Conservation (phyloP, 1,140 invertebrate genomes). For the Galendromus occidentalis region DNA sequence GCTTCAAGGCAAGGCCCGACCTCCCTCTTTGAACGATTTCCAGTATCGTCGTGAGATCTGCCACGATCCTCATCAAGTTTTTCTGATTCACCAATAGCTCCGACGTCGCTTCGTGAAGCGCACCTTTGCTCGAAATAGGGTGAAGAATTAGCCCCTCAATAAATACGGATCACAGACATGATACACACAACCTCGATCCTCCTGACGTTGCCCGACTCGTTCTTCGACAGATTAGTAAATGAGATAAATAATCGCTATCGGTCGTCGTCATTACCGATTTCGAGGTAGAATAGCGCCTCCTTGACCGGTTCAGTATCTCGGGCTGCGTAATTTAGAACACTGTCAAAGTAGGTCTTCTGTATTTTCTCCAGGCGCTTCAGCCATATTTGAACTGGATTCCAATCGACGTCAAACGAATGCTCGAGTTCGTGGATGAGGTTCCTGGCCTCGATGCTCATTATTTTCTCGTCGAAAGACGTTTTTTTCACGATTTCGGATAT, state of each 20-base stretch:
- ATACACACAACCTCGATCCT: too few relatives aligned
- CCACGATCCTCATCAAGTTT: background rate
- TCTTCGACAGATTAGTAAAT: too few relatives aligned
- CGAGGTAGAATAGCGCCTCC: background rate
- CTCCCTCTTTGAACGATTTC: background rate
- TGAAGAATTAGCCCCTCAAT: too few relatives aligned
- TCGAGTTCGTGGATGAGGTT: background rate
- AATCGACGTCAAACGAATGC: background rate
- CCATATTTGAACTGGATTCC: background rate
- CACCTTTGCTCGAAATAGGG: background rate
- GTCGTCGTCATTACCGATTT: slow-evolving; percentile 6
- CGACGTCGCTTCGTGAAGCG: background rate
- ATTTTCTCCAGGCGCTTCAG: background rate
- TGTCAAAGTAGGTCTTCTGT: background rate
- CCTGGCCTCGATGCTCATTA: background rate
- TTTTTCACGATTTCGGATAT: background rate
- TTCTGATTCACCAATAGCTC: background rate
- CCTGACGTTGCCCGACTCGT: too few relatives aligned
- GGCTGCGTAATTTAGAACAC: background rate
- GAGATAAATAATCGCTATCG: too few relatives aligned
- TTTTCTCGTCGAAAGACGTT: background rate
- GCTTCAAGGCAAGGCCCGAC: background rate
- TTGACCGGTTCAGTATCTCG: background rate
- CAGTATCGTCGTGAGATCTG: background rate
- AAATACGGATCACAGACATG: too few relatives aligned